Conservation (phyloP, 1,140 invertebrate genomes). For the Hylaeus volcanicus region DNA sequence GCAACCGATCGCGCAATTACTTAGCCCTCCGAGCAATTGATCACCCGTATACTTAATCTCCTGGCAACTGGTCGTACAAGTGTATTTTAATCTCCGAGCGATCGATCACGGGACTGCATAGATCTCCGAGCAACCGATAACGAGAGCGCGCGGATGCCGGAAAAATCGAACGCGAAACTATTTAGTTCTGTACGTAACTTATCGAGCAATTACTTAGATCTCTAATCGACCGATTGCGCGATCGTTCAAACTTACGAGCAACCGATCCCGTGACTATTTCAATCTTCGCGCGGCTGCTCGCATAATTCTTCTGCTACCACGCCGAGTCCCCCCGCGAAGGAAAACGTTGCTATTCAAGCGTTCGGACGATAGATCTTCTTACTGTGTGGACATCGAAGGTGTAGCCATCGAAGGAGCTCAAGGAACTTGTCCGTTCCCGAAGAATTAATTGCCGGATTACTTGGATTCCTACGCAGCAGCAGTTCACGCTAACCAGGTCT, state of each 20-base stretch:
- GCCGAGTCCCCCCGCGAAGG: too few relatives aligned
- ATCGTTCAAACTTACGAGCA: background rate
- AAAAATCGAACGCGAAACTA: background rate
- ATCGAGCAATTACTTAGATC: background rate
- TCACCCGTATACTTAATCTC: background rate
- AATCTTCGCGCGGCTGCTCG: background rate
- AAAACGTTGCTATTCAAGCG: too few relatives aligned
- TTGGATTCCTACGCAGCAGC: too few relatives aligned
- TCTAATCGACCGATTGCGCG: background rate
- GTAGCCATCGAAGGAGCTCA: too few relatives aligned
- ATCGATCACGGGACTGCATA: background rate
- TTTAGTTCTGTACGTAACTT: background rate
- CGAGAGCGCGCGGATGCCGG: background rate
- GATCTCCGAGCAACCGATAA: background rate
- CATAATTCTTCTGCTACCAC: background rate
- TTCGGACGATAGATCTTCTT: background rate
- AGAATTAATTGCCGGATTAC: too few relatives aligned
- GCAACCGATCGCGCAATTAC: background rate
- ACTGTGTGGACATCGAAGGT: background rate
- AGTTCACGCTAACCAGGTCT: too few relatives aligned
- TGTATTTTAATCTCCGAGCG: background rate
- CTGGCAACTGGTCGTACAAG: background rate
- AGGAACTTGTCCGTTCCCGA: too few relatives aligned
- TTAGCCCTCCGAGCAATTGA: background rate
- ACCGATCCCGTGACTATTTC: background rate